phyloP scores from a whole-genome alignment of 2,888 invertebrate species.

The Pandemis heparana region DNA sequence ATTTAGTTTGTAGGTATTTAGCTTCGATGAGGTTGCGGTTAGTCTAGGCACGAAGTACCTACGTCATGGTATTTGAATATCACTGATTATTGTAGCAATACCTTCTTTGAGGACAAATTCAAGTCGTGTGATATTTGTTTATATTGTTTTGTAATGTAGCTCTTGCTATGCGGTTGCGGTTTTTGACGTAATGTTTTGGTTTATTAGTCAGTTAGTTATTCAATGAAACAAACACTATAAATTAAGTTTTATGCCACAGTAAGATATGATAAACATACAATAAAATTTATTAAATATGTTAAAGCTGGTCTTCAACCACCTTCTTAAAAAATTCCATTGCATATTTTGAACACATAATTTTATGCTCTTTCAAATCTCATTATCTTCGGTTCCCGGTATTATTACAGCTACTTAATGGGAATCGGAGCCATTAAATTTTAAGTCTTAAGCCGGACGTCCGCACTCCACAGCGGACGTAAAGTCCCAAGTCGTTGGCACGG shows the following conservation, averaged over 20 bases:
- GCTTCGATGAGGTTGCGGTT: too few relatives aligned
- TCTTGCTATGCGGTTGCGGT: neutral
- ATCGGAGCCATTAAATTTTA: neutral
- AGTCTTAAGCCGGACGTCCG: neutral
- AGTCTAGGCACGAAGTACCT: slow-evolving; percentile 2
- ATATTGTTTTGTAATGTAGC: slow-evolving; percentile 1
- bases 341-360: too few relatives aligned
- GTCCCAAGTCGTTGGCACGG: too few relatives aligned
- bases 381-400: too few relatives aligned
- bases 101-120: slow-evolving; percentile 19
- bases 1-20: neutral
- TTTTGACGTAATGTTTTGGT: neutral
- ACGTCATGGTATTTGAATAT: slow-evolving; percentile 26
- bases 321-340: too few relatives aligned
- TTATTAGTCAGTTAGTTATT: slow-evolving; percentile 1
- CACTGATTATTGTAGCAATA: slow-evolving; percentile 10
- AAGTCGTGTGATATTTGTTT: slow-evolving; percentile 12
- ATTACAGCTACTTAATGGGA: too few relatives aligned
- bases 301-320: too few relatives aligned
- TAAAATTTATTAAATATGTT: too few relatives aligned
- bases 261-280: too few relatives aligned
- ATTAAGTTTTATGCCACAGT: too few relatives aligned
- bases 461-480: neutral
- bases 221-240: neutral
- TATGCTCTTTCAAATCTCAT: too few relatives aligned